These are phyloP conservation scores for Mastomys coucha DNA, from an alignment of 2,113 vertebrate species.

Conservation along the genomic window DNA sequence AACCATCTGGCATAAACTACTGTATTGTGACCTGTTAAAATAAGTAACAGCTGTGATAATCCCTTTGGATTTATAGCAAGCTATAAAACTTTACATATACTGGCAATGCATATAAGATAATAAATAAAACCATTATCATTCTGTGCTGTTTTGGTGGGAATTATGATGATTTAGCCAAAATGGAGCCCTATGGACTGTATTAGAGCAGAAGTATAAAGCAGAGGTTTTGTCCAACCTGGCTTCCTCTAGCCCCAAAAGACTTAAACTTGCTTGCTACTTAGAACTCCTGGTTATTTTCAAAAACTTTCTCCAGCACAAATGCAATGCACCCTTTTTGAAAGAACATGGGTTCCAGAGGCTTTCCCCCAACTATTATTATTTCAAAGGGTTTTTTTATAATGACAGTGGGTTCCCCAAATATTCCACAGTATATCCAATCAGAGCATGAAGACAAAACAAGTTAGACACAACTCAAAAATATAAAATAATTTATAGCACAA, in stretches of 20 bases:
- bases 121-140: conserved; percentile 78
- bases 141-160: conserved; percentile 76
- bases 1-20: conserved; percentile 81
- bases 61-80: conserved; percentile 66
- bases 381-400: conserved; percentile 55
- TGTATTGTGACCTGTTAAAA: conserved; percentile 83
- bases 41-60: conserved; percentile 83
- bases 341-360: conserved; percentile 29
- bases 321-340: conserved; percentile 72
- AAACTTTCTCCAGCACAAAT: conserved; percentile 75
- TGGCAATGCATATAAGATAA: conserved; percentile 79
- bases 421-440: conserved; percentile 66
- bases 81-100: conserved; percentile 80
- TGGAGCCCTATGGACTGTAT: conserved; percentile 72
- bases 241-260: conserved; percentile 48
- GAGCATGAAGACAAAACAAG: conserved; percentile 72
- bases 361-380: conserved; percentile 67
- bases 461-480: conserved; percentile 57
- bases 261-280: conserved; percentile 47
- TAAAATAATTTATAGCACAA: conserved; percentile 58
- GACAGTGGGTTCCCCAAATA: conserved; percentile 64
- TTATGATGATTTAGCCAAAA: conserved; percentile 83
- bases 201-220: conserved; percentile 71
- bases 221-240: conserved; percentile 65
- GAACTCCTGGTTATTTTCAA: conserved; percentile 71